Evolutionary conservation across 2,797 vertebrate species (phyloP), one percentile per base, ranked within the genome.

Genomic region (Platalea minor): DNA sequence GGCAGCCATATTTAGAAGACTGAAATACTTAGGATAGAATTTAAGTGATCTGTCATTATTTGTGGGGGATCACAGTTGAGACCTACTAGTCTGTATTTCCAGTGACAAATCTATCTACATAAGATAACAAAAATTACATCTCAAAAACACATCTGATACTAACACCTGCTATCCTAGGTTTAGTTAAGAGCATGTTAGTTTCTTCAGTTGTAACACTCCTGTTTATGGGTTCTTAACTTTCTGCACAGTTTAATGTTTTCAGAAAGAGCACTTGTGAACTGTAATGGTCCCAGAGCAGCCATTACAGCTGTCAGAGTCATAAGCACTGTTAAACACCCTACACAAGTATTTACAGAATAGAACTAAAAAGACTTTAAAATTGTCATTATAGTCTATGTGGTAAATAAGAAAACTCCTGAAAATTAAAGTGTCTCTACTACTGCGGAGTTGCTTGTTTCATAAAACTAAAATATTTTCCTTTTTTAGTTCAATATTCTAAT

Each of bases 221-320:
- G 85, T 85, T 68, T n/a, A 43, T 12, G 37, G 59, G 45, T 61
- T 91, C 74, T 96, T 91, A 89, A 76, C 74, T 85, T 94, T 82
- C 67, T 57, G 50, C 60, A 75, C 43, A 68, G 67, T 72, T 90
- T 69, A 76, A 73, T 21, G 41, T 68, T 75, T 83, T 80, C 61
- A 84, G 65, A 91, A 92, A 20, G 39, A 84, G 45, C 48, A 24
- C 41, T 65, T 73, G n/a, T 81, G 74, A 86, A 82, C 23, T 46
- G 11, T 48, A 95, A 88, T 53, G 59, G 43, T 91, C 74, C 91
- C 93, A 90, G 67, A 82, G 83, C 83, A 91, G 51, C 77, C 29
- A 25, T 60, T 87, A 76, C 29, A 80, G 43, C 39, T 88, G 59
- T 45, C 16, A 2, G 65, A 76, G 51, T 45, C 26, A 50, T 19